These are phyloP conservation scores for Papilio dardanus DNA, from an alignment of 1,140 invertebrate species.

Conservation along the genomic window DNA sequence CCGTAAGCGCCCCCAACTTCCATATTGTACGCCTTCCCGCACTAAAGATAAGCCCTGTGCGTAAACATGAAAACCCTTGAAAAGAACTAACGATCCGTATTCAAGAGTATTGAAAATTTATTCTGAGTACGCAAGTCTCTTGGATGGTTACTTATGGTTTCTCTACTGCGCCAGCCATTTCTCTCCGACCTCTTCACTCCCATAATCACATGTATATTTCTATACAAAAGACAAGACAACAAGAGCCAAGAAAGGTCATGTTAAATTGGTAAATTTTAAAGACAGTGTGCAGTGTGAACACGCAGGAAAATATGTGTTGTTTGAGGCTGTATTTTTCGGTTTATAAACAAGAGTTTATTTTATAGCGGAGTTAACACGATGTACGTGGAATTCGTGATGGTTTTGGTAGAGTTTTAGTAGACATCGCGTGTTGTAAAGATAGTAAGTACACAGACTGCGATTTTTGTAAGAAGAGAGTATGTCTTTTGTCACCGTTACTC, in stretches of 20 bases:
- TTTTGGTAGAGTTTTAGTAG: conserved; percentile 10
- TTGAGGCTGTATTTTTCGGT: conserved; percentile 60
- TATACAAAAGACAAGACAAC: conserved; percentile 26
- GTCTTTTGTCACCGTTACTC: not conserved
- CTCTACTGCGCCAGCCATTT: conserved; percentile 50
- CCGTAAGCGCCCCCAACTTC: conserved; percentile 39
- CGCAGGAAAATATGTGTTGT: conserved; percentile 60
- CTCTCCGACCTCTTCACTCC: conserved; percentile 45
- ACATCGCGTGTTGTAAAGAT: conserved; percentile 19
- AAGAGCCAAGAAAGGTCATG: conserved; percentile 43
- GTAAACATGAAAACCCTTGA: conserved; percentile 64
- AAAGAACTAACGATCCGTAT: conserved; percentile 72
- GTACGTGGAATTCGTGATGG: conserved; percentile 53
- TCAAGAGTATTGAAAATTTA: conserved; percentile 77
- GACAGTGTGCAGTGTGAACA: conserved; percentile 53
- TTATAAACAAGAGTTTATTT: conserved; percentile 70
- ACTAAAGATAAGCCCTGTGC: conserved; percentile 58
- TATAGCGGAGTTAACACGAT: conserved; percentile 63
- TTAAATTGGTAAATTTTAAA: conserved; percentile 51
- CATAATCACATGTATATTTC: conserved; percentile 22
- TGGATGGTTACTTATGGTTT: conserved; percentile 73
- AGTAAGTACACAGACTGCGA: not conserved
- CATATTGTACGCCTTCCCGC: conserved; percentile 44
- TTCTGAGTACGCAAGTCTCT: conserved; percentile 69
- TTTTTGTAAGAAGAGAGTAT: not conserved